Percentiles rank a stretch among this genome's conserved stretches.
Evolutionary conservation across 2,888 invertebrate genomes (phyloP).

Genomic region (Chorisops tibialis): DNA sequence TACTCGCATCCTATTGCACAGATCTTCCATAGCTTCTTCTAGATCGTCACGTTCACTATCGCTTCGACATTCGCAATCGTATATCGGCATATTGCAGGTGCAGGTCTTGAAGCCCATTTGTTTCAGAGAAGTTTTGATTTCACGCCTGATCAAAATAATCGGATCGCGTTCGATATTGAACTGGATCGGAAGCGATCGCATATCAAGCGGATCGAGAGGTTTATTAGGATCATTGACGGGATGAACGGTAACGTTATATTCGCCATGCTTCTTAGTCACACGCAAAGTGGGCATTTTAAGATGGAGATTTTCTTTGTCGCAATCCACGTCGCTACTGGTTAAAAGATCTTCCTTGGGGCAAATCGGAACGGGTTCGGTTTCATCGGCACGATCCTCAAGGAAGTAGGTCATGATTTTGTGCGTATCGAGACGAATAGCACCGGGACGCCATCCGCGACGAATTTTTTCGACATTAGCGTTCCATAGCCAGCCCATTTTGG

Average conservation of each 20-base stretch:
- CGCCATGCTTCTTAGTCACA: constrained; percentile 64
- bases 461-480: constrained; percentile 43
- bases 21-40: constrained; percentile 55
- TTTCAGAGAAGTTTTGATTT: constrained; percentile 57
- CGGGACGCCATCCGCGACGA: constrained; percentile 47
- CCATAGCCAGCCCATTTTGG: constrained; percentile 70
- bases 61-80: constrained; percentile 44
- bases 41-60: constrained; percentile 52
- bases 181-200: constrained; percentile 64
- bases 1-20: constrained; percentile 42
- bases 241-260: constrained; percentile 64
- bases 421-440: constrained; percentile 46
- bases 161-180: constrained; percentile 65
- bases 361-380: constrained; percentile 39
- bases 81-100: constrained; percentile 55
- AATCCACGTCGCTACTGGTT: constrained; percentile 47
- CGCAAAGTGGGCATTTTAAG: constrained; percentile 60
- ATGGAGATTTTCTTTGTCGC: constrained; percentile 28
- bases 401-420: constrained; percentile 48
- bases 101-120: constrained; percentile 58
- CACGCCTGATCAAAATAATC: constrained; percentile 52
- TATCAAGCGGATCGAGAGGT: constrained; percentile 59
- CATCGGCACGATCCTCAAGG: constrained; percentile 45
- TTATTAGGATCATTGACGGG: constrained; percentile 62
- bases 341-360: not conserved